A percentile compares a stretch with the other conserved stretches of the same genome.
phyloP scores from a whole-genome alignment of 2,888 invertebrate genomes.

The Synanthedon tipuliformis region DNA sequence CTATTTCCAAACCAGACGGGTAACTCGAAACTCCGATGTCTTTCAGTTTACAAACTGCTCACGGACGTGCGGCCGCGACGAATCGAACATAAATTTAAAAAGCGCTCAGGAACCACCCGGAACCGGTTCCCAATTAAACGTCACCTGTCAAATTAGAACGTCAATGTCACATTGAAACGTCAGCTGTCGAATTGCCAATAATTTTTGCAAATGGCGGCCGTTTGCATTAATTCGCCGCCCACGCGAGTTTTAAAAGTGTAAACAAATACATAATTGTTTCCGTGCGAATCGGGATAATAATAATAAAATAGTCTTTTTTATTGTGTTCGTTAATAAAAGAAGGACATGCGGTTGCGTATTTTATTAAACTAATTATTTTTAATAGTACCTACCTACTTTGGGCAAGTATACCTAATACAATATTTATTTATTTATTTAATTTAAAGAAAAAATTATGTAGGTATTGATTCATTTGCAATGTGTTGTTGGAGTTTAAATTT shows the following conservation, averaged over 20 bases:
- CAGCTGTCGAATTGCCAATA: neutral
- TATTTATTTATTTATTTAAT: no score
- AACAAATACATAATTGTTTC: neutral
- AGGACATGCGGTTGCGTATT: no score
- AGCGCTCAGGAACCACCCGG: neutral
- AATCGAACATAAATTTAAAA: neutral
- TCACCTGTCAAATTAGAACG: no score
- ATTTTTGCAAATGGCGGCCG: neutral
- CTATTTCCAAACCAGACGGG: constrained; percentile 38
- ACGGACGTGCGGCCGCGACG: constrained; percentile 30
- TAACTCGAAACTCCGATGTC: constrained; percentile 27
- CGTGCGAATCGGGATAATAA: no score
- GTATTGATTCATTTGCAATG: no score
- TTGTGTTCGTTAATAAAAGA: no score
- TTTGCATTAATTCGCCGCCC: neutral
- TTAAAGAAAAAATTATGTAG: no score
- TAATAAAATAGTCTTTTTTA: no score
- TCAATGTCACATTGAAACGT: neutral
- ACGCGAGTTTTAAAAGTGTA: neutral
- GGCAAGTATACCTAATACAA: no score
- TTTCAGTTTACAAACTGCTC: constrained; percentile 21
- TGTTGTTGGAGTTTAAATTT: no score
- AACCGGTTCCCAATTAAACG: neutral
- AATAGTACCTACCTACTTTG: no score
- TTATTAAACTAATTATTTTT: no score